phyloP scores from a whole-genome alignment of 2,797 vertebrate species.

The Antrozous pallidus region DNA sequence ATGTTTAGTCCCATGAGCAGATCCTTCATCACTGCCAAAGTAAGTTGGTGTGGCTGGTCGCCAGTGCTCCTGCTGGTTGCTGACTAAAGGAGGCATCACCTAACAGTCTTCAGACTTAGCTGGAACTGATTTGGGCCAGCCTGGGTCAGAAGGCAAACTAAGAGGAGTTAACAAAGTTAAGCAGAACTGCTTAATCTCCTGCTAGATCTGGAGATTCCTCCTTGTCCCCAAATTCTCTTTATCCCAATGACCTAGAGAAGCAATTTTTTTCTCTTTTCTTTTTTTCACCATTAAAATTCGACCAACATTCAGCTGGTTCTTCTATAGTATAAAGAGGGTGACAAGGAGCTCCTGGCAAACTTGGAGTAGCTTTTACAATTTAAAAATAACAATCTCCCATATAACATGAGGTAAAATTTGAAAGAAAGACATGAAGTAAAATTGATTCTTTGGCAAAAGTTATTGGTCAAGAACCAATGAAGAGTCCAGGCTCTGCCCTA shows the following conservation, averaged over 20 bases:
- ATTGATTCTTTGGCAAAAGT: conserved; percentile 55
- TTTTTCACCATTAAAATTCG: conserved; percentile 30
- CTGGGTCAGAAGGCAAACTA: neutral
- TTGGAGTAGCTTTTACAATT: conserved; percentile 29
- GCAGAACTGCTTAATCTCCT: neutral
- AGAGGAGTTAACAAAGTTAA: neutral
- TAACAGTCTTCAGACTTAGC: neutral
- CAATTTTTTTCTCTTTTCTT: neutral
- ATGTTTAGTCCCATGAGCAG: neutral
- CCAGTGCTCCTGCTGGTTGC: neutral
- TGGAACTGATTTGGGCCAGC: neutral
- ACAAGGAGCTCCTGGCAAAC: conserved; percentile 32
- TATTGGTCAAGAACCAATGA: conserved; percentile 45
- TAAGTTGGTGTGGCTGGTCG: neutral
- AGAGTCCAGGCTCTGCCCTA: conserved; percentile 29
- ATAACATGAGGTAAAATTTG: conserved; percentile 48
- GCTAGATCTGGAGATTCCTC: neutral
- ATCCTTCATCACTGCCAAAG: neutral
- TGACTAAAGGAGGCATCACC: neutral
- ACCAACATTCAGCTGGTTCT: conserved; percentile 26
- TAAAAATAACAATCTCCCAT: conserved; percentile 27
- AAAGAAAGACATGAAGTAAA: conserved; percentile 53
- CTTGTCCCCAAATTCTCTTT: conserved; percentile 28
- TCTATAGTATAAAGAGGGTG: conserved; percentile 37
- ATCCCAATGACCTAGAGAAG: conserved; percentile 1